These are phyloP conservation scores for Leptatherina wallacei DNA, from an alignment of 2,797 vertebrate genomes.

Conservation along the genomic window DNA sequence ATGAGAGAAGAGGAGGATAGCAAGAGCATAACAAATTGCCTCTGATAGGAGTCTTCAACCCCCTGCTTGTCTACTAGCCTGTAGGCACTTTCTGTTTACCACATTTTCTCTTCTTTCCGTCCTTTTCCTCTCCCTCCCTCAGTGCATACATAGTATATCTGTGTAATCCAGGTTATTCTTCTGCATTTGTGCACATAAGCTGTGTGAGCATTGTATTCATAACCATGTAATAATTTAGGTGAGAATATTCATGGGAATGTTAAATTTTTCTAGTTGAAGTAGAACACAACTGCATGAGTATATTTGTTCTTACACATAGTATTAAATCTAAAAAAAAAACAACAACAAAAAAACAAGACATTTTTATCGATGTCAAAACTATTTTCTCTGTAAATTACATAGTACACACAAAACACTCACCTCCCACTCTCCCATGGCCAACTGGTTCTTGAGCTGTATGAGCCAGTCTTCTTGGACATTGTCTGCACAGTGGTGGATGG, in stretches of 20 bases:
- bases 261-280: slow-evolving; percentile 7
- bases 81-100: slow-evolving; percentile 76
- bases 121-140: slow-evolving; percentile 25
- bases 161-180: slow-evolving; percentile 32
- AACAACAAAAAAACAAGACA: neutral
- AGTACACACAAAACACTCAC: slow-evolving; percentile 72
- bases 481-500: slow-evolving; percentile 93
- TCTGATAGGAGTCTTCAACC: slow-evolving; percentile 77
- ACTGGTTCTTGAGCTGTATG: slow-evolving; percentile 92
- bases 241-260: slow-evolving; percentile 6
- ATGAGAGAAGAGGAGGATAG: slow-evolving; percentile 68
- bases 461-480: slow-evolving; percentile 92
- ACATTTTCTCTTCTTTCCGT: slow-evolving; percentile 51
- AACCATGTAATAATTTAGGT: slow-evolving; percentile 5
- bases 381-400: neutral
- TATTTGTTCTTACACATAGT: neutral
- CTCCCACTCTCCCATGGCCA: slow-evolving; percentile 92
- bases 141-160: slow-evolving; percentile 11
- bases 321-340: neutral
- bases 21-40: slow-evolving; percentile 78
- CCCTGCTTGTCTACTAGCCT: slow-evolving; percentile 71
- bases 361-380: neutral
- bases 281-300: slow-evolving; percentile 1
- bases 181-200: slow-evolving; percentile 3
- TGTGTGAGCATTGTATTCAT: slow-evolving; percentile 7